Percentiles rank a stretch among this genome's conserved stretches.
phyloP scores from a whole-genome alignment of 2,888 invertebrate genomes.

The Sinodicranocentrus sp. region DNA sequence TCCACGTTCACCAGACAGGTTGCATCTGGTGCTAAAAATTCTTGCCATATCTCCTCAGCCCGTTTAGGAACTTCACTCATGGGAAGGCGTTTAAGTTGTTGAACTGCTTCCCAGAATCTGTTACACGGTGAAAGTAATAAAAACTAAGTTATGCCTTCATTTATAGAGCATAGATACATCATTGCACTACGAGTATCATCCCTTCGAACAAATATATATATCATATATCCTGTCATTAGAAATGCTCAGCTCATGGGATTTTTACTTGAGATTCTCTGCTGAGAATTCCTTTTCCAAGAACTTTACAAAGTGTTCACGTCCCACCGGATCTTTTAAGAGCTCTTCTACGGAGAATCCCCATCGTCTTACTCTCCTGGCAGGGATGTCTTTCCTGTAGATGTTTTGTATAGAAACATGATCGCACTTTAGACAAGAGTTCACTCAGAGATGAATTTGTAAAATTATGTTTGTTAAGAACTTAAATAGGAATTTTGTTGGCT shows the following conservation, averaged over 20 bases:
- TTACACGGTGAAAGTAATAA: no score
- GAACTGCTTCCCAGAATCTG: slow-evolving; percentile 97
- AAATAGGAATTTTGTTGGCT: no score
- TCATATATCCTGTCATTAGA: no score
- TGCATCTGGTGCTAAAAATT: slow-evolving; percentile 95
- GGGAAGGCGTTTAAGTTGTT: slow-evolving; percentile 91
- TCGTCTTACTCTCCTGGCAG: slow-evolving; percentile 93
- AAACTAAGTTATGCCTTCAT: no score
- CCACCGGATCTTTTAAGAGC: slow-evolving; percentile 95
- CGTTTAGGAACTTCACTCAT: slow-evolving; percentile 86
- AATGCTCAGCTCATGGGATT: no score
- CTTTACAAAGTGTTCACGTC: slow-evolving; percentile 95
- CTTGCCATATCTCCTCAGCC: slow-evolving; percentile 93
- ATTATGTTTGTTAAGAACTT: not conserved
- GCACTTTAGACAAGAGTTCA: no score
- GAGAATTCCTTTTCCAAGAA: slow-evolving; percentile 99
- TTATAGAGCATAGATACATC: no score
- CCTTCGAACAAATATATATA: no score
- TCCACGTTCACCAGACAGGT: slow-evolving; percentile 98
- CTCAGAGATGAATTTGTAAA: no score
- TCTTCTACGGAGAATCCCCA: slow-evolving; percentile 99
- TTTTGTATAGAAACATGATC: no score
- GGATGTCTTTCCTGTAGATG: slow-evolving; percentile 91
- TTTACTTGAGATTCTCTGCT: slow-evolving; percentile 96
- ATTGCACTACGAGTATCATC: no score